Evolutionary conservation across 2,113 vertebrate species (phyloP).

Genomic region (Scortum barcoo): DNA sequence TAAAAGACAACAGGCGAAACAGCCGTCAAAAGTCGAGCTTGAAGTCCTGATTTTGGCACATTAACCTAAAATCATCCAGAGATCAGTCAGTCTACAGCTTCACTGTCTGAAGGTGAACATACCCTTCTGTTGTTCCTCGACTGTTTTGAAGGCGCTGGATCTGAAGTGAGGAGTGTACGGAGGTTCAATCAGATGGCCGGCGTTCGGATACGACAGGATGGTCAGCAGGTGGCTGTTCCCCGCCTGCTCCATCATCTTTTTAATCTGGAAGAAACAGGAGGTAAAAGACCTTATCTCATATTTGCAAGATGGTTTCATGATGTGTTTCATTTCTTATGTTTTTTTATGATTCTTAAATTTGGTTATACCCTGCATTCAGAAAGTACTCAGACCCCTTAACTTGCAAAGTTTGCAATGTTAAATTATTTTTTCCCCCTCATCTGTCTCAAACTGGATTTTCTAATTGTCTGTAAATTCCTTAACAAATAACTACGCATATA

Average conservation of each 20-base stretch:
- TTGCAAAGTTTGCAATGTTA: no score
- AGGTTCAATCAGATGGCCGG: constrained; percentile 84
- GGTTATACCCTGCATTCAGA: no score
- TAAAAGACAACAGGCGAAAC: constrained; percentile 34
- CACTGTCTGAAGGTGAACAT: background rate
- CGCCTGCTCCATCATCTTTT: constrained; percentile 80
- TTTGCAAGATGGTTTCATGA: background rate
- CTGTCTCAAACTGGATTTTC: no score
- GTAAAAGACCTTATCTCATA: background rate
- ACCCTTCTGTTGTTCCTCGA: constrained; percentile 25
- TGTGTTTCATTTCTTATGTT: background rate
- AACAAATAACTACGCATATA: no score
- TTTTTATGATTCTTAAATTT: background rate
- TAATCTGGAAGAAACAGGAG: constrained; percentile 74
- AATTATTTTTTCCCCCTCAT: no score
- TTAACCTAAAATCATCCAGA: background rate
- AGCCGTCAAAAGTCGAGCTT: background rate
- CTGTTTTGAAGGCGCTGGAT: constrained; percentile 46
- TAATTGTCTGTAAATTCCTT: no score
- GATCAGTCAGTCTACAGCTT: background rate
- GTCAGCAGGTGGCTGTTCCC: constrained; percentile 82
- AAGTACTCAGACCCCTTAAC: no score
- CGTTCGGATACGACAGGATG: constrained; percentile 72
- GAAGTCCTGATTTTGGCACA: background rate
- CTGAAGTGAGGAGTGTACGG: constrained; percentile 77